Percentiles rank a stretch among this genome's conserved stretches.
Evolutionary conservation across 2,113 vertebrate genomes (phyloP).

Genomic region (Tetrao urogallus): DNA sequence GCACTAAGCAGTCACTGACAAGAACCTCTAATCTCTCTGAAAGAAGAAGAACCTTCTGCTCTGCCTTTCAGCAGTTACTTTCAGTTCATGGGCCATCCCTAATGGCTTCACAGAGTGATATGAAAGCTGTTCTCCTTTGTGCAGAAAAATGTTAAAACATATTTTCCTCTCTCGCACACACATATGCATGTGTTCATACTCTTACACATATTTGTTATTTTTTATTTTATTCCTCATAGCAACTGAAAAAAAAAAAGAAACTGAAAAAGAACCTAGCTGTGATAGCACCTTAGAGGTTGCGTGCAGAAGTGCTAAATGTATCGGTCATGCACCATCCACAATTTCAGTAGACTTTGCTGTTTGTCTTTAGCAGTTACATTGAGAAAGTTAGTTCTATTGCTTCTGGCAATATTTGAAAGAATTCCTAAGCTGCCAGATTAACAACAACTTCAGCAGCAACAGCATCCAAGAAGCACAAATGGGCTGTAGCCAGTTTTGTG

Average conservation of each 20-base stretch:
- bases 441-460: neutral
- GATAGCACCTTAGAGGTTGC: neutral
- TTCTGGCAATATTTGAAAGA: slow-evolving; percentile 4
- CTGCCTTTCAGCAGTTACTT: neutral
- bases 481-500: neutral
- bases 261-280: neutral
- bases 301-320: neutral
- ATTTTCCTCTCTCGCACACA: neutral
- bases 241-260: neutral
- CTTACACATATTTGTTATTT: rapidly evolving
- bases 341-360: neutral
- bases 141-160: neutral
- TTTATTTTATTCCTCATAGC: rapidly evolving
- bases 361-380: neutral
- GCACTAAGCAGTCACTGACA: neutral
- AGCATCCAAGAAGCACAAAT: neutral
- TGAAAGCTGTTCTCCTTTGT: neutral
- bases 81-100: neutral
- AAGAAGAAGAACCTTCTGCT: neutral
- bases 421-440: neutral
- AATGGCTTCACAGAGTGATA: rapidly evolving
- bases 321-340: neutral
- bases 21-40: neutral
- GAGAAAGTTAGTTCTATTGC: neutral
- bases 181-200: rapidly evolving